Evolutionary conservation across 2,113 vertebrate species (phyloP), one percentile per base, ranked within the genome.

Genomic region (Myotis yumanensis): DNA sequence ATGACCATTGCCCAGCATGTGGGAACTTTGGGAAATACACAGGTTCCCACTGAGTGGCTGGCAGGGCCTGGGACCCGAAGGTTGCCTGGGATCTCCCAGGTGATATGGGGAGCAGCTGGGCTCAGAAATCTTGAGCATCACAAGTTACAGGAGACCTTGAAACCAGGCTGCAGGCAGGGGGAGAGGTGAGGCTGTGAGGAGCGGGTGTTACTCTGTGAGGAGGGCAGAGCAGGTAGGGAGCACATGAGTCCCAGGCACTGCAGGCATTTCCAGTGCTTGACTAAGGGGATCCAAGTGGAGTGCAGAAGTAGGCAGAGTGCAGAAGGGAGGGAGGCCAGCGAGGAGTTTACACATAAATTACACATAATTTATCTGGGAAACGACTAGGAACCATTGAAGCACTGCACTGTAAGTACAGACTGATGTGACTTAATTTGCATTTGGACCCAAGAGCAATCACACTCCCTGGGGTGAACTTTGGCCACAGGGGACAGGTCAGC

Each of bases 371-470:
- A 28, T 22, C 43, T 3, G 12, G 23, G 46, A 15, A 59, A 32
- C 0, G 1, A 35, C 6, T 20, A 37, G 86, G 17, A 25, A 37
- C 15, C 46, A 11, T 2, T 0, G 8, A 54, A 0, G 18, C 12
- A 1, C 23, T 4, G 18, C 12, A 1, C 23, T 4, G 4, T 23
- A 15, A 11, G 52, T 14, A 46, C 75, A 52, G 15, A 16, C 5
- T 16, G 14, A 8, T 0, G 1, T 7, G 5, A 22, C n/a, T 25
- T 2, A 5, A 32, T 30, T n/a, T n/a, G 30, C 18, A 11, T 23
- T 1, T 30, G 69, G 73, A 3, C 23, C 20, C 0, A 0, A 35
- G 51, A 62, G 25, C 7, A 1, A 22, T 5, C 4, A 6, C 2
- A 4, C 8, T 14, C 40, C 54, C 2, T 1, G 59, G 1, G 43